Evolutionary conservation across 2,797 vertebrate species (phyloP).

Genomic region (Babyrousa celebensis): DNA sequence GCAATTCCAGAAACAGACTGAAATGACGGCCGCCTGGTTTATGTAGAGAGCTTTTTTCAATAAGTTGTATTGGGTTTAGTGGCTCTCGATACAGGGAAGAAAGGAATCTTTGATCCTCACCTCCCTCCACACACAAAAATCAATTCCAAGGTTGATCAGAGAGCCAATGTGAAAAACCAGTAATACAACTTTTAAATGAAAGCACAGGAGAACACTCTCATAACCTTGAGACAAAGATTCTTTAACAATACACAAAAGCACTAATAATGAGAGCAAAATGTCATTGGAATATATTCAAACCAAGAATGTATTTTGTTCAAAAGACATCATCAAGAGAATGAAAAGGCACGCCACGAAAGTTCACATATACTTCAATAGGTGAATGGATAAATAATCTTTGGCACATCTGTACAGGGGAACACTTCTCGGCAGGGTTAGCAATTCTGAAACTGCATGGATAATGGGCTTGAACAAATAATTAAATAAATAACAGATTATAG

Average conservation of each 20-base stretch:
- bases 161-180: not conserved
- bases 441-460: not conserved
- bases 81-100: not conserved
- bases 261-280: not conserved
- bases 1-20: not conserved
- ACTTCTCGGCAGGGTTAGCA: not conserved
- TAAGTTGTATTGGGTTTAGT: not conserved
- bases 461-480: not conserved
- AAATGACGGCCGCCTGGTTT: not conserved
- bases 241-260: slow-evolving; percentile 35
- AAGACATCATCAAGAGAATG: slow-evolving; percentile 41
- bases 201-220: not conserved
- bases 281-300: slow-evolving; percentile 58
- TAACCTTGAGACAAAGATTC: slow-evolving; percentile 17
- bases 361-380: not conserved
- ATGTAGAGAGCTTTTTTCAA: not conserved
- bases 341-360: not conserved
- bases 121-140: slow-evolving; percentile 8
- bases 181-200: slow-evolving; percentile 35
- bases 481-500: not conserved
- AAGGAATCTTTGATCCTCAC: not conserved
- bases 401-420: not conserved
- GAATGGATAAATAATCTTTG: not conserved
- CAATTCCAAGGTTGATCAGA: not conserved
- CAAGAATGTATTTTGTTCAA: slow-evolving; percentile 40